Evolutionary conservation across 2,888 invertebrate species (phyloP), one percentile per base, ranked within the genome.

Genomic region (Lithodes maja): DNA sequence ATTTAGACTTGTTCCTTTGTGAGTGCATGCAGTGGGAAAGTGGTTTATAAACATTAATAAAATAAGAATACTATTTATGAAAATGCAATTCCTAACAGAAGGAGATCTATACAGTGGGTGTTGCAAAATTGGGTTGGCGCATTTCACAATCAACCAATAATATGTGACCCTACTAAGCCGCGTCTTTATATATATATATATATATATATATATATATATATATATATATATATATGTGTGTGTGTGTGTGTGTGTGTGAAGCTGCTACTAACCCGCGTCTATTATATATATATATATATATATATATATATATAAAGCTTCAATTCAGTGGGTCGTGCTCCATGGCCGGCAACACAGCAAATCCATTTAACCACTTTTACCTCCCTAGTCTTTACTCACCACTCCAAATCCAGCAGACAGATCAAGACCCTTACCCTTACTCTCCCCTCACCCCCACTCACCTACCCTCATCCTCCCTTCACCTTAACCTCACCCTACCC

Each of bases 351-450:
- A 79, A 79, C 79, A 79, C 79, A 53, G 54, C 79, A 79, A 79
- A 79, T 79, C 79, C 79, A 79, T 79, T 79, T 79, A 54, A 79
- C 53, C 79, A 79, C 79, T 79, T 79, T 79, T 53, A 9, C 79
- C 79, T 79, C 54, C 79, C 79, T 9, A 17, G 79, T 79, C 79
- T 79, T 79, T 79, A 79, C 79, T 53, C 79, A 15, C 79, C 54
- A 9, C 49, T 49, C 77, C 77, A 7, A 12, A n/a, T n/a, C 33
- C 33, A 33, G n/a, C n/a, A n/a, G n/a, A n/a, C n/a, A n/a, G n/a
- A n/a, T n/a, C n/a, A n/a, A n/a, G n/a, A 33, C 33, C 33, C 33
- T 33, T 33, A 33, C 33, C 33, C 33, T 33, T 33, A 33, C 77
- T 12, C 77, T 33, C 9, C 77, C 49, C 50, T 77, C 61, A 61